Percentiles rank a stretch among this genome's conserved stretches.
phyloP scores from a whole-genome alignment of 2,797 vertebrate genomes.

The Pipistrellus nathusii region DNA sequence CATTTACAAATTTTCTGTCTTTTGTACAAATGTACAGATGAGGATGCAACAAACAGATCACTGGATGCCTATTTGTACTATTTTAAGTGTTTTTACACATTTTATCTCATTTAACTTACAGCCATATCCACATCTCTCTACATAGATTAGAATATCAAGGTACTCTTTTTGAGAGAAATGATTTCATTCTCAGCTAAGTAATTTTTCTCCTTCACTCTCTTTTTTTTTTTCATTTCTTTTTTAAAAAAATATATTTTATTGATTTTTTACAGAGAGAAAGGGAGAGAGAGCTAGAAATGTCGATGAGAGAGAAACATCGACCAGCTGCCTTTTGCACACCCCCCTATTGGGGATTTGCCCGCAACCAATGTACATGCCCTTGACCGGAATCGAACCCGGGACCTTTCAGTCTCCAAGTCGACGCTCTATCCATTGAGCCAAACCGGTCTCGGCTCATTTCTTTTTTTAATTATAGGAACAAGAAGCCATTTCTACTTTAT shows the following conservation, averaged over 20 bases:
- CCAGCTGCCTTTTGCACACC: too few species aligned
- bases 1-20: not conserved
- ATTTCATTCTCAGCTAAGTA: conserved; percentile 7
- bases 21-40: conserved; percentile 11
- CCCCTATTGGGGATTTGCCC: too few species aligned
- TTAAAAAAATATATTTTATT: too few species aligned
- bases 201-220: not conserved
- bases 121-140: not conserved
- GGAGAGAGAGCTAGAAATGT: too few species aligned
- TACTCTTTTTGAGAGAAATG: not conserved
- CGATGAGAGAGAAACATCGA: too few species aligned
- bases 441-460: too few species aligned
- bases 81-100: not conserved
- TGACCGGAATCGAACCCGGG: too few species aligned
- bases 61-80: not conserved
- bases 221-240: not conserved
- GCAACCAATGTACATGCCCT: too few species aligned
- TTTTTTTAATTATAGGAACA: not conserved
- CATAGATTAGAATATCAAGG: not conserved
- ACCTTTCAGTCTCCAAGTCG: too few species aligned
- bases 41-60: not conserved
- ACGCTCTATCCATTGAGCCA: too few species aligned
- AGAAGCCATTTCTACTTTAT: not conserved
- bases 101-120: conserved; percentile 11
- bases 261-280: too few species aligned